Conservation (phyloP, 2,113 vertebrate species). For the Piaya cayana region DNA sequence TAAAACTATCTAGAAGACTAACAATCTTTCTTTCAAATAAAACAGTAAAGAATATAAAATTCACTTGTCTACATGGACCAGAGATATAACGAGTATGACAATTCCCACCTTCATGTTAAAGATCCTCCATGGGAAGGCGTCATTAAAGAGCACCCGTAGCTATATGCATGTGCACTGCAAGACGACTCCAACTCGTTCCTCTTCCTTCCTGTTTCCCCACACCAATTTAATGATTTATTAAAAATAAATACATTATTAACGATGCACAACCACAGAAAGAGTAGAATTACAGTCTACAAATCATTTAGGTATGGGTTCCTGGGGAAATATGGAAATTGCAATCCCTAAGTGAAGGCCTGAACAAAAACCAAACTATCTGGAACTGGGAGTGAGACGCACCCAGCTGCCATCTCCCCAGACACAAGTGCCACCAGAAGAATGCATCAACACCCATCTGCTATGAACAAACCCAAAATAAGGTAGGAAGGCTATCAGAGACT, state of each 20-base stretch:
- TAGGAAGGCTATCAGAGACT: background rate
- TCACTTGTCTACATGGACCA: background rate
- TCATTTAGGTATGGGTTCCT: background rate
- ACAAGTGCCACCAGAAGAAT: background rate
- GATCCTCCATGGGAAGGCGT: background rate
- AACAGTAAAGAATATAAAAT: background rate
- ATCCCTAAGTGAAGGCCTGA: background rate
- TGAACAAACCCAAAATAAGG: background rate
- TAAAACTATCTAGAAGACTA: background rate
- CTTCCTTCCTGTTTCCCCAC: background rate
- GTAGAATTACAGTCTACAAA: background rate
- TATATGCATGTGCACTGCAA: background rate
- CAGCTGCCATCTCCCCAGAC: background rate
- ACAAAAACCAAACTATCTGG: background rate
- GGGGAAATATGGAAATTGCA: background rate
- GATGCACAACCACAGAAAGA: background rate
- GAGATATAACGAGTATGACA: background rate
- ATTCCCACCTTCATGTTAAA: background rate
- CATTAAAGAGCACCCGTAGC: background rate
- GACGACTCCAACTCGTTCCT: background rate
- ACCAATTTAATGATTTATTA: background rate
- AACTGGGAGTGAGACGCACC: background rate
- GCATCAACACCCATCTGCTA: background rate
- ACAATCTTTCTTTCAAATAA: background rate
- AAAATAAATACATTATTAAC: slow-evolving; percentile 26